These are phyloP conservation scores for Scylla paramamosain DNA, from an alignment of 1,140 invertebrate species.

Conservation along the genomic window DNA sequence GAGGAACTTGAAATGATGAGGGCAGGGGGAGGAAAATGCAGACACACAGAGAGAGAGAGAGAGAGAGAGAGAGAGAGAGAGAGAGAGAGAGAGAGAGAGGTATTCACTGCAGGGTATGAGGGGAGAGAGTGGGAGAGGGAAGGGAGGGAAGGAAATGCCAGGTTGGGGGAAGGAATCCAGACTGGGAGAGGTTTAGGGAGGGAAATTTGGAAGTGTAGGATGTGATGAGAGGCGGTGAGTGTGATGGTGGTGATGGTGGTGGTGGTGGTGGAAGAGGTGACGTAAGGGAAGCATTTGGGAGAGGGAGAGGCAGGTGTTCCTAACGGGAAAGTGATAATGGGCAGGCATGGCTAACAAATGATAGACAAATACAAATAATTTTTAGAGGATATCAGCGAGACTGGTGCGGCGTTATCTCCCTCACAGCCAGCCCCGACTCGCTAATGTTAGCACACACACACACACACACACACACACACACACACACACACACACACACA, in stretches of 20 bases:
- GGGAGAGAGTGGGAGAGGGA: neutral
- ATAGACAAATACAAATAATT: slow-evolving; percentile 6
- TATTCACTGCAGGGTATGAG: too few relatives aligned
- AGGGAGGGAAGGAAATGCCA: too few relatives aligned
- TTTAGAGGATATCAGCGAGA: neutral
- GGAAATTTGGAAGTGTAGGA: too few relatives aligned
- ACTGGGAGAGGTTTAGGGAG: too few relatives aligned
- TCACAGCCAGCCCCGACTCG: neutral
- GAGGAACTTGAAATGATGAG: too few relatives aligned
- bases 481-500: slow-evolving; percentile 1
- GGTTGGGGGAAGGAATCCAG: neutral
- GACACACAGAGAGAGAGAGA: neutral
- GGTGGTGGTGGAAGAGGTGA: neutral
- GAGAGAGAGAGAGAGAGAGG: neutral
- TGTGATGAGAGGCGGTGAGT: too few relatives aligned
- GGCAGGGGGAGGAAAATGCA: neutral
- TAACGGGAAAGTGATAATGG: neutral
- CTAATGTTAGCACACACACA: slow-evolving; percentile 9
- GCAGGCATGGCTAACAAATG: neutral
- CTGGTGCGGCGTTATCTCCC: neutral
- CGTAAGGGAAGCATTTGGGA: neutral
- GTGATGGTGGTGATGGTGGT: neutral
- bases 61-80: neutral
- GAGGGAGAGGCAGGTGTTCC: neutral
- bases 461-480: slow-evolving; percentile 20